Base-by-base conservation (phyloP, 1,140 invertebrate species). In the Laupala kohalensis region DNA sequence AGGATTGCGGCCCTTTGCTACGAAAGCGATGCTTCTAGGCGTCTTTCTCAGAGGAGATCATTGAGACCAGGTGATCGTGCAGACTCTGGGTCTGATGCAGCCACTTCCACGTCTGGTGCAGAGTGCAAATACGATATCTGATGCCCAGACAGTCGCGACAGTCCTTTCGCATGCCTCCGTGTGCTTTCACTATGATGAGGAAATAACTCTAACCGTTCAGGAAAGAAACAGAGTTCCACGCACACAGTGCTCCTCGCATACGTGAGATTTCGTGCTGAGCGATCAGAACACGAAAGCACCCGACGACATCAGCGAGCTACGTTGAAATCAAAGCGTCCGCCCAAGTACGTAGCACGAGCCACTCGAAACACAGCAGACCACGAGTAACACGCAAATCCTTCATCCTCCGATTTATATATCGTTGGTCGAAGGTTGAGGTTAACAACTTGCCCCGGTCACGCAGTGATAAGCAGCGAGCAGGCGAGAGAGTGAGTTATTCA, bases 21-120 rank as follows among this genome's bases (percentile, higher is more conserved):
- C 37, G 19, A 53, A 53, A 13, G 19, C 37, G 9, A 53, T 13
- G 9, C 19, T 53, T 53, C 37, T 53, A 70, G 25, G 80, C 78
- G 81, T 88, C 86, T 83, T 87, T 88, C 81, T 91, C 86, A 77
- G 87, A 87, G 73, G 89, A 85, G 71, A 89, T 89, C 75, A 92
- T 86, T 73, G 88, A 87, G 78, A 93, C 90, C 75, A 95, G 84
- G 77, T 92, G 92, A 76, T 92, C 90, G 86, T 95, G 92, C 70
- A 94, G 84, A 75, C 89, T 88, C 75, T 92, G 89, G 67, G 92
- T 94, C 80, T 93, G 91, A 81, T 95, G 92, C 78, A 95, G 81
- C 92, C 92, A 94, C 92, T 94, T 94, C 88, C 90, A 94, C 77
- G 92, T 94, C 81, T 93, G 91, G 81, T 94, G 91, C 80, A 93